Evolutionary conservation across 2,888 invertebrate genomes (phyloP), one percentile per base, ranked within the genome.

Genomic region (Pyralis farinalis): DNA sequence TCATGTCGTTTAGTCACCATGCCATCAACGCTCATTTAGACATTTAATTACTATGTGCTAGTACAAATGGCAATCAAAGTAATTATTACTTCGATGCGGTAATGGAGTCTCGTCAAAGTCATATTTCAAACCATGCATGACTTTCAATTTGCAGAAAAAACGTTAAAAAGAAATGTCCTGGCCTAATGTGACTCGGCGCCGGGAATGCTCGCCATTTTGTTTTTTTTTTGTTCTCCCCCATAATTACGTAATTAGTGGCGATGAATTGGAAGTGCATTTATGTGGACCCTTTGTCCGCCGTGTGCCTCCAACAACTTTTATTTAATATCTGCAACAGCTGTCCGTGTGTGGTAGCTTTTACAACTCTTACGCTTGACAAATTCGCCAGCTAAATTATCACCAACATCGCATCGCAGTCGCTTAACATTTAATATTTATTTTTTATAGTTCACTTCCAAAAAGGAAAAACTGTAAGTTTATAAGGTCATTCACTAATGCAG

Each of bases 201-300:
- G 63, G 70, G 82, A 78, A 81, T 83, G 82, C 74, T 71, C 70
- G 85, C 83, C 76, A 80, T 84, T 82, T 75, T 70, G 65, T 70
- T 73, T 75, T 72, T 73, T 74, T 65, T 61, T 53, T 61, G 49
- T 53, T 47, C 64, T 60, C 68, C 82, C 75, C 84, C 73, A 74
- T 85, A 84, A 88, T 88, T 86, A 86, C 83, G 86, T 85, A 86
- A 87, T 87, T 85, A 87, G 81, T 78, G 78, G 64, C 78, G 79
- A 81, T 81, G 83, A 85, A 86, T 84, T 81, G 81, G 73, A 78
- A 75, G 74, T 77, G 77, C 81, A 76, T 81, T 80, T 75, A 63
- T 66, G 73, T 73, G 72, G 77, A 71, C 67, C 74, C 83, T 79
- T 87, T 86, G 84, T 86, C 68, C 68, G 73, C 53, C 57, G 65